phyloP scores from a whole-genome alignment of 2,888 invertebrate genomes.

The Lasioglossum leucozonium region DNA sequence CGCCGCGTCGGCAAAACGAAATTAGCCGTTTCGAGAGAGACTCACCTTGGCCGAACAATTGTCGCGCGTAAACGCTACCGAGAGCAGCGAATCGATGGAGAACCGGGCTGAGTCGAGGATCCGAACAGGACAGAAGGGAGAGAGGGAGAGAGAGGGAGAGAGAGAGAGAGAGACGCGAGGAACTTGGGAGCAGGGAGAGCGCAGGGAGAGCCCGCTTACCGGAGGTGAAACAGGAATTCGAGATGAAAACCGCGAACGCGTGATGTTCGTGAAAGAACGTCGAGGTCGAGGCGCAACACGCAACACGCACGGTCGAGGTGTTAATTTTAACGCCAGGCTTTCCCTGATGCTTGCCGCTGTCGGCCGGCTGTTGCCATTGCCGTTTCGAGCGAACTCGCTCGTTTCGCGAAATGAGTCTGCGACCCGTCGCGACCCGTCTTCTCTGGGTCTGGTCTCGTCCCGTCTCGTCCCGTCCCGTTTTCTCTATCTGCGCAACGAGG shows the following conservation, averaged over 20 bases:
- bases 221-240: conserved; percentile 18
- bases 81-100: conserved; percentile 3
- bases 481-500: background rate
- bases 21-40: background rate
- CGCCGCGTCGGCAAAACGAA: background rate
- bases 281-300: conserved; percentile 54
- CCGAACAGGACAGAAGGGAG: background rate
- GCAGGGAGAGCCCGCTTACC: background rate
- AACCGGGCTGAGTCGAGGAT: background rate
- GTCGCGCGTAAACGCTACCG: conserved; percentile 12
- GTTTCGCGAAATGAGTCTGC: conserved; percentile 39
- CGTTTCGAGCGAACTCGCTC: conserved; percentile 28
- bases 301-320: conserved; percentile 65
- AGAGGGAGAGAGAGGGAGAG: background rate
- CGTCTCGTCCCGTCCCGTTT: too few species aligned
- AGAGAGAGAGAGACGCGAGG: background rate
- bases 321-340: conserved; percentile 69
- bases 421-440: too few species aligned
- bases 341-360: conserved; percentile 46
- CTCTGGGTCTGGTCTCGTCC: background rate
- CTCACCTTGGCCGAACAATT: background rate
- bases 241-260: conserved; percentile 49
- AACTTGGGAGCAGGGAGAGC: background rate
- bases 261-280: conserved; percentile 53
- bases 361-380: conserved; percentile 52